Conservation (phyloP, 2,113 vertebrate genomes). For the Mesoclemmys tuberculata region DNA sequence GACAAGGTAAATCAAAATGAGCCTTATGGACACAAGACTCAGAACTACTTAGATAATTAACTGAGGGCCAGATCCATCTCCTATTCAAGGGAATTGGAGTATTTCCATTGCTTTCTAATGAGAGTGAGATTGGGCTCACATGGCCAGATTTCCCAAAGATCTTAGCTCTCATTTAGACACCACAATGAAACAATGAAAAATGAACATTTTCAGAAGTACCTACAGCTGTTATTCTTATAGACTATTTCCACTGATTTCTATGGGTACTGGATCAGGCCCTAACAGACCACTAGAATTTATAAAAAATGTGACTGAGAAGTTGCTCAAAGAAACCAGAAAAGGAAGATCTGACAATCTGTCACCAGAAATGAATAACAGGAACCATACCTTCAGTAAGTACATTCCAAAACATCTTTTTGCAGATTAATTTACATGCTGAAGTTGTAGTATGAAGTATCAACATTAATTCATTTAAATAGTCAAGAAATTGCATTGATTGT, state of each 20-base stretch:
- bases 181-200: background rate
- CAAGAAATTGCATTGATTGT: background rate
- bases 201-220: background rate
- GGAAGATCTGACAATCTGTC: too few species aligned
- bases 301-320: background rate
- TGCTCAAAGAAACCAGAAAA: background rate
- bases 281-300: background rate
- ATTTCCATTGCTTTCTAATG: background rate
- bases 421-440: background rate
- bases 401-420: background rate
- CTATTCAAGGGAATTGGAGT: background rate
- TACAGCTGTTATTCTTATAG: too few species aligned
- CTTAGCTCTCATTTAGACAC: background rate
- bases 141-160: background rate
- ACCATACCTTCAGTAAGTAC: background rate
- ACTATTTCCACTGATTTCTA: too few species aligned
- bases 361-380: background rate
- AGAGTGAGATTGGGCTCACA: background rate
- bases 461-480: background rate
- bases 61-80: background rate
- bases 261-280: too few species aligned
- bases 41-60: background rate
- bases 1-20: background rate
- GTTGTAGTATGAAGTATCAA: background rate
- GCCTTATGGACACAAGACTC: background rate